Evolutionary conservation across 2,888 invertebrate genomes (phyloP).

Genomic region (Orthosia gracilis): DNA sequence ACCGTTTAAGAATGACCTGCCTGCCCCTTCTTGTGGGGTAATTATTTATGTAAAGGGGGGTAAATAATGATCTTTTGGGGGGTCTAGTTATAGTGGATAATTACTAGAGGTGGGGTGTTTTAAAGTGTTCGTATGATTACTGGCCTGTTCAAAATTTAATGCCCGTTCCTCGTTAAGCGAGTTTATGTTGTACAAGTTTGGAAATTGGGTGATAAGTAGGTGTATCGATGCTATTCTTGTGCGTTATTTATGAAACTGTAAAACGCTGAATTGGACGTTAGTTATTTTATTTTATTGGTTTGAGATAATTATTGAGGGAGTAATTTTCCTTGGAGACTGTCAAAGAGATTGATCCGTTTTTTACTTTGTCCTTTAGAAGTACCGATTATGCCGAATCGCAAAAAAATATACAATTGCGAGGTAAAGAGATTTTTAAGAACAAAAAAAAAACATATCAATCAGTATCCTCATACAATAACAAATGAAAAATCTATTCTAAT

Average conservation of each 20-base stretch:
- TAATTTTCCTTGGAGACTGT: not conserved
- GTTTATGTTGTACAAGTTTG: conserved; percentile 78
- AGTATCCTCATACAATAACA: conserved; percentile 5
- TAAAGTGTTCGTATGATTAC: conserved; percentile 89
- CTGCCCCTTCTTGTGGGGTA: conserved; percentile 59
- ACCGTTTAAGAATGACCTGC: conserved; percentile 76
- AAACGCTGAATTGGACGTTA: not conserved
- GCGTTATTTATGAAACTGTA: conserved; percentile 36
- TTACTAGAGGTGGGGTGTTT: conserved; percentile 84
- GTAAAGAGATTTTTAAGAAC: too few relatives aligned
- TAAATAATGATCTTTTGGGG: conserved; percentile 58
- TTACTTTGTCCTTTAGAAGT: not conserved
- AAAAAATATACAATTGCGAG: not conserved
- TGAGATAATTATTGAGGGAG: not conserved
- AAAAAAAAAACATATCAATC: too few relatives aligned
- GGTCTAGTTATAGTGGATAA: conserved; percentile 76
- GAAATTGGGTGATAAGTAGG: conserved; percentile 77
- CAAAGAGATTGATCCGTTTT: not conserved
- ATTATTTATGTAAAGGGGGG: conserved; percentile 51
- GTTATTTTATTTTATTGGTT: conserved; percentile 35
- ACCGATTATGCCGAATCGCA: not conserved
- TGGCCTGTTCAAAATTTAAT: conserved; percentile 89
- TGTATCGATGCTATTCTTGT: conserved; percentile 53
- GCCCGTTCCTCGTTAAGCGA: conserved; percentile 78
- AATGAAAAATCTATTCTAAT: conserved; percentile 56